phyloP scores from a whole-genome alignment of 2,113 vertebrate genomes.

The Tricholaema leucomelas region DNA sequence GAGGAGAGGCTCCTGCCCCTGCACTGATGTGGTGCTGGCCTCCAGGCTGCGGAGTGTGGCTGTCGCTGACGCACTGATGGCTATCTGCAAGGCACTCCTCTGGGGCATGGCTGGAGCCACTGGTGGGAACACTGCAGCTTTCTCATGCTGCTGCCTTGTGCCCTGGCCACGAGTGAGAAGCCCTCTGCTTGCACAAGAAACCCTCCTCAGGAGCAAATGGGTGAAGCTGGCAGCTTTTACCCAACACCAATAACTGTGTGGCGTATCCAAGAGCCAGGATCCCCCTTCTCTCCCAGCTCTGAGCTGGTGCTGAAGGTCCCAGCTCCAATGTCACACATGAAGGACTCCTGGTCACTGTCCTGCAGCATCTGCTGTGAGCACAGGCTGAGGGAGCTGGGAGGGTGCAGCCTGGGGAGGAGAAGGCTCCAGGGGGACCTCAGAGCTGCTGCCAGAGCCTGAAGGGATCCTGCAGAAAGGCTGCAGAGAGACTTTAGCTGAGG shows the following conservation, averaged over 20 bases:
- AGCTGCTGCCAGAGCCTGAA: too few species aligned
- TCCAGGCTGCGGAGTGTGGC: background rate
- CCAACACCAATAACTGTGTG: accelerated
- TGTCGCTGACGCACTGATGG: background rate
- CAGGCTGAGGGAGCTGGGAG: too few species aligned
- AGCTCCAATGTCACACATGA: background rate
- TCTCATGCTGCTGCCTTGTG: background rate
- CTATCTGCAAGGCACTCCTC: conserved; percentile 17
- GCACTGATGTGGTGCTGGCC: conserved; percentile 41
- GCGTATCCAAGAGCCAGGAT: background rate
- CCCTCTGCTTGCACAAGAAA: background rate
- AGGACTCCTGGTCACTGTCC: background rate
- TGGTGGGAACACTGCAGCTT: background rate
- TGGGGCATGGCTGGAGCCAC: background rate
- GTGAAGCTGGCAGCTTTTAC: background rate
- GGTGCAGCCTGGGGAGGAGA: too few species aligned
- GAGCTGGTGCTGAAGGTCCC: background rate
- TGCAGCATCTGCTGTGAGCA: background rate
- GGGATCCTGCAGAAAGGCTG: too few species aligned
- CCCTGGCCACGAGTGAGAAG: background rate
- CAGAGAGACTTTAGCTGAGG: too few species aligned
- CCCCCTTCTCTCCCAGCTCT: background rate
- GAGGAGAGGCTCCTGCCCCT: background rate
- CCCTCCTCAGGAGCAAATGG: background rate
- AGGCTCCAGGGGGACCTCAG: too few species aligned